Base-by-base conservation (phyloP, 2,113 vertebrate species). In the Larimichthys polyactis region DNA sequence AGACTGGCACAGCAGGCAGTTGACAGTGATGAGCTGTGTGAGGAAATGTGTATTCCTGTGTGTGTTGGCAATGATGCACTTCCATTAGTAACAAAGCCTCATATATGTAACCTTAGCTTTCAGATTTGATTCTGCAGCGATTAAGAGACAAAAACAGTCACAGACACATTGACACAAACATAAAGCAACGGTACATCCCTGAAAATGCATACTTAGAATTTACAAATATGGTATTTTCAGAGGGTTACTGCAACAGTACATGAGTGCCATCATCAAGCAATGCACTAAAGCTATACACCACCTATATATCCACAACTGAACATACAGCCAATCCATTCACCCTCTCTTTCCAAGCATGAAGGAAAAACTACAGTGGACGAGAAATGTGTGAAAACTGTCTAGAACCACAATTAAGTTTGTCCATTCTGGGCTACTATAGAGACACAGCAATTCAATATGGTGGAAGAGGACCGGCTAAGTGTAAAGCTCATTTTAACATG, bases 1-100 rank as follows among this genome's bases (percentile, higher is more conserved):
- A 87, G 76, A 52, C 75, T 67, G 75, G 62, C 86, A 66, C 89
- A 84, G 87, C 78, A 78, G 88, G 89, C 1, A 64, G 52, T 4
- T 75, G 88, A 90, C 89, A 59, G 86, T 65, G 84, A 88, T 77
- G 75, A 81, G 87, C 82, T 48, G 83, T 66, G 79, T 81, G 67
- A 81, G 86, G 75, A 87, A 74, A 78, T 71, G 49, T 20, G 17
- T 67, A 51, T 79, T 49, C 74, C 59, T 78, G 83, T 81, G 86
- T 68, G 71, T 75, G 74, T 90, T 74, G 83, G 75, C 70, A 57
- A 75, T 64, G 81, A 83, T 83, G 55, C 62, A 44, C 74, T 52
- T 75, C 64, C 11, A 70, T 80, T 14, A 70, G 10, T 54, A 78
- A 63, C 57, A 68, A 66, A 68, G 83, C 49, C 62, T 75, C 52